phyloP scores from a whole-genome alignment of 23 tunicate species.

The Ascidia mentula region DNA sequence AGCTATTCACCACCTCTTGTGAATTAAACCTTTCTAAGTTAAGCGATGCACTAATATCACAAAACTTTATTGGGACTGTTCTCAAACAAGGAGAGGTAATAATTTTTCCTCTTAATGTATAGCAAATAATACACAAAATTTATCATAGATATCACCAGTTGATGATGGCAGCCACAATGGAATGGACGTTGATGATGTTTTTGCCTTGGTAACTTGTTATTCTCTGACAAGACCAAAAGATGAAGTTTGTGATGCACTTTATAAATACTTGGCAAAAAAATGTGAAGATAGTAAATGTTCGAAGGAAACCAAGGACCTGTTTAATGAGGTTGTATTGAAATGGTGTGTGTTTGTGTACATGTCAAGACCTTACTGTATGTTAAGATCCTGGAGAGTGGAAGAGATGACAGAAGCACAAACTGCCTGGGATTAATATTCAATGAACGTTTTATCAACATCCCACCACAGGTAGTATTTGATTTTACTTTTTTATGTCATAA shows the following conservation, averaged over 20 bases:
- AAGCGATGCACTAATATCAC: constrained; percentile 41
- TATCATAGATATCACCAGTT: background rate
- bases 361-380: background rate
- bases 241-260: background rate
- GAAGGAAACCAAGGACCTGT: constrained; percentile 24
- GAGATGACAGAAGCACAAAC: background rate
- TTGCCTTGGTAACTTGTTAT: constrained; percentile 44
- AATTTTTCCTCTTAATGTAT: background rate
- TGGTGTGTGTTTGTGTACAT: background rate
- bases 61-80: constrained; percentile 79
- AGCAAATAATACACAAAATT: background rate
- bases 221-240: constrained; percentile 45
- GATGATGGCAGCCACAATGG: constrained; percentile 37
- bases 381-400: constrained; percentile 32
- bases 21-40: constrained; percentile 37
- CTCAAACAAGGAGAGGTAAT: constrained; percentile 65
- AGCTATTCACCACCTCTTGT: constrained; percentile 33
- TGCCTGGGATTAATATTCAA: constrained; percentile 63
- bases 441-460: constrained; percentile 79
- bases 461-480: constrained; percentile 58
- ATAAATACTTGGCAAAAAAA: constrained; percentile 16
- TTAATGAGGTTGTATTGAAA: constrained; percentile 25
- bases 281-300: constrained; percentile 14
- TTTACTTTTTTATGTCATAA: background rate
- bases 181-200: constrained; percentile 40